Conservation (phyloP, 2,797 vertebrate genomes). For the Tapera naevia region DNA sequence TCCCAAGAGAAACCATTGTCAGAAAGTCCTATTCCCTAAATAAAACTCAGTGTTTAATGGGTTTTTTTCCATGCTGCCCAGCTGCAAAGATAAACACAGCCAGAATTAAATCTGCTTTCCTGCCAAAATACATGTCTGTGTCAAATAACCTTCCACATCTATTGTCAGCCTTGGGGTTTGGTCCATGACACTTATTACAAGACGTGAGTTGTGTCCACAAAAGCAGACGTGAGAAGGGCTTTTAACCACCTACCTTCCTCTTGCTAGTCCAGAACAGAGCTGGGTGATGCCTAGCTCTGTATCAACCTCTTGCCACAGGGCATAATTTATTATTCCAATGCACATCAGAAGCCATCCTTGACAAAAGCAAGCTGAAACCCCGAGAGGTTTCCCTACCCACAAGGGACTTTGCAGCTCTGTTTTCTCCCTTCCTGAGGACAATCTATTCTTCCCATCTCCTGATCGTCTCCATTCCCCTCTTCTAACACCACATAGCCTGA, state of each 20-base stretch:
- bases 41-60: background rate
- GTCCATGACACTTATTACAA: background rate
- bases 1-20: background rate
- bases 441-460: background rate
- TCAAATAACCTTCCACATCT: background rate
- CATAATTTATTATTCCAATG: background rate
- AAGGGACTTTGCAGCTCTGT: background rate
- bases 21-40: background rate
- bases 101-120: background rate
- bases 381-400: rapidly evolving
- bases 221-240: background rate
- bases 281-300: background rate
- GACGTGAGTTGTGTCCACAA: background rate
- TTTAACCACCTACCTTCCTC: background rate
- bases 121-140: background rate
- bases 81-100: background rate
- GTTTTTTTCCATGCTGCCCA: background rate
- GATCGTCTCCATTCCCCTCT: background rate
- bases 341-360: background rate
- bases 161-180: background rate
- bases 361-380: background rate
- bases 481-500: background rate
- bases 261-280: background rate
- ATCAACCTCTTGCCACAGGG: background rate
- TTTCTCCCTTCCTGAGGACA: background rate